A percentile compares a stretch with the other conserved stretches of the same genome.
phyloP scores from a whole-genome alignment of 2,888 invertebrate species.

The Hecatera dysodea region DNA sequence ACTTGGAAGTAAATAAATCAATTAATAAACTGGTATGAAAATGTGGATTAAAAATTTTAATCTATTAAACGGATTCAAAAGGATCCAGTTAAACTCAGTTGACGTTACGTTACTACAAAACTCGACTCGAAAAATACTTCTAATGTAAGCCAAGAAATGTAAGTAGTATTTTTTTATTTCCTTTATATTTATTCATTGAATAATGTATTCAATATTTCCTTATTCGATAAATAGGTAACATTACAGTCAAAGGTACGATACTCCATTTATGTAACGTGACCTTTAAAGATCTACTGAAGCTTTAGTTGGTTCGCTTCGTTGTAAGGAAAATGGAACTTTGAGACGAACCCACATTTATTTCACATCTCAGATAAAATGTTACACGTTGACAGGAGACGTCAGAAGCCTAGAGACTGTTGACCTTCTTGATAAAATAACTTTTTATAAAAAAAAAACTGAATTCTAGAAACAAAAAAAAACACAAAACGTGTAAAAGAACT shows the following conservation, averaged over 20 bases:
- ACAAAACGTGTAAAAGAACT: too few species aligned
- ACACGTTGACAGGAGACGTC: not conserved
- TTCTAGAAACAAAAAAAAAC: too few species aligned
- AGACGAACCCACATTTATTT: slow-evolving; percentile 21
- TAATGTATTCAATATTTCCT: slow-evolving; percentile 13
- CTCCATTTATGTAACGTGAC: slow-evolving; percentile 34
- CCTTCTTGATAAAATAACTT: slow-evolving; percentile 18
- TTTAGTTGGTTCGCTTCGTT: not conserved
- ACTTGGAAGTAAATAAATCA: too few species aligned
- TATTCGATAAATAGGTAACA: slow-evolving; percentile 8
- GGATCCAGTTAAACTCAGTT: too few species aligned
- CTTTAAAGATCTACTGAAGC: slow-evolving; percentile 22
- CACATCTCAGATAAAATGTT: slow-evolving; percentile 36
- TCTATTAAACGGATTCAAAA: too few species aligned
- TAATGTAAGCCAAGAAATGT: slow-evolving; percentile 21
- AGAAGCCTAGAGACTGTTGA: slow-evolving; percentile 6
- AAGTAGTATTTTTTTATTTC: not conserved
- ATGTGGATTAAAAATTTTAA: too few species aligned
- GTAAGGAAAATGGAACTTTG: slow-evolving; percentile 32
- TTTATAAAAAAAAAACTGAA: too few species aligned
- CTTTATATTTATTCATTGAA: not conserved
- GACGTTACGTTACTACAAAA: not conserved
- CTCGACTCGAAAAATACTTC: slow-evolving; percentile 8
- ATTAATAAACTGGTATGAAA: too few species aligned
- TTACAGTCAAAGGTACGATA: slow-evolving; percentile 35